Conservation (phyloP, 1,140 invertebrate genomes). For the Neodiprion virginianus region DNA sequence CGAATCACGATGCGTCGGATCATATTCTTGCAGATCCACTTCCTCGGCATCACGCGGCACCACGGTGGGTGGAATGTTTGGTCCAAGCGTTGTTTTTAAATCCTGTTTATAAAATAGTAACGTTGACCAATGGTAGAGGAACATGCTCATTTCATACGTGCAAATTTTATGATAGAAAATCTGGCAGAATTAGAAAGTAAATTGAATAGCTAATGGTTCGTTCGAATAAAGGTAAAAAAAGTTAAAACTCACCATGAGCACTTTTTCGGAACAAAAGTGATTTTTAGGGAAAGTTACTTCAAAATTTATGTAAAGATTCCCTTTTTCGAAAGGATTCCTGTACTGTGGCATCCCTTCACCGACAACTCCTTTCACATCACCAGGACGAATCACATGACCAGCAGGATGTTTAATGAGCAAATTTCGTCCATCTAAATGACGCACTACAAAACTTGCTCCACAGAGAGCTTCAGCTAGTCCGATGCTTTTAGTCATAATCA, state of each 20-base stretch:
- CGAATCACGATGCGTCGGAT: conserved; percentile 59
- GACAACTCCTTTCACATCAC: conserved; percentile 79
- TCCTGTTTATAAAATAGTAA: not conserved
- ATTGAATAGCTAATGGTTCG: not conserved
- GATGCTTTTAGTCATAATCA: conserved; percentile 78
- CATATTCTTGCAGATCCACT: conserved; percentile 81
- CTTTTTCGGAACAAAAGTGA: conserved; percentile 76
- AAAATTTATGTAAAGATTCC: conserved; percentile 89
- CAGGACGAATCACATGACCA: conserved; percentile 80
- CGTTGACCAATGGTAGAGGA: conserved; percentile 62
- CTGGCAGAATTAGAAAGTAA: not conserved
- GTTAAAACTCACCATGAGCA: conserved; percentile 63
- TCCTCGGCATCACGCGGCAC: conserved; percentile 83
- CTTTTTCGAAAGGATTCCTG: conserved; percentile 83
- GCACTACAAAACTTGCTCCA: conserved; percentile 83
- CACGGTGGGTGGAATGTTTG: conserved; percentile 64
- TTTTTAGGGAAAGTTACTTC: conserved; percentile 83
- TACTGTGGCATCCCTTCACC: conserved; percentile 92
- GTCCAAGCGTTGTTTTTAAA: not conserved
- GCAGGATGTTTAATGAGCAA: conserved; percentile 76
- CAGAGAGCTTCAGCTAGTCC: conserved; percentile 88
- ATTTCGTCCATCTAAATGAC: conserved; percentile 84
- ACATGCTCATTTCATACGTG: conserved; percentile 72
- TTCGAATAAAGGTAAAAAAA: not conserved
- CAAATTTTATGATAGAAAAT: conserved; percentile 18